These are phyloP conservation scores for Pseudopipra pipra DNA, from an alignment of 2,113 vertebrate genomes.

Conservation along the genomic window DNA sequence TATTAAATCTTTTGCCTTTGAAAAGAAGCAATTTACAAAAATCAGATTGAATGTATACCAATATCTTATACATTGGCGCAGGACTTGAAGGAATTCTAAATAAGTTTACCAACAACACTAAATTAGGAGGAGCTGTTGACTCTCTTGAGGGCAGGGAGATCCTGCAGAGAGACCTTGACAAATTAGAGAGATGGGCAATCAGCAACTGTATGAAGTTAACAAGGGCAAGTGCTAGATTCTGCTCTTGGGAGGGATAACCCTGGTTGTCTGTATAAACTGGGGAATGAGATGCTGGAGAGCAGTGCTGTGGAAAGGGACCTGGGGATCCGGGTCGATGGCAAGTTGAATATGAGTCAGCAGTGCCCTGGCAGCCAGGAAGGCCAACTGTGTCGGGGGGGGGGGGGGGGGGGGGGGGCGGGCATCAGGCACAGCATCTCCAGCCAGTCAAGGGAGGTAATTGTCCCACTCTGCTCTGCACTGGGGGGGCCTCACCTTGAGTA, in stretches of 20 bases:
- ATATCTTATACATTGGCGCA: neutral
- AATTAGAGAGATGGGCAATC: neutral
- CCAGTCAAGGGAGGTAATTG: neutral
- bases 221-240: rapidly evolving
- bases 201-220: neutral
- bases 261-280: neutral
- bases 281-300: neutral
- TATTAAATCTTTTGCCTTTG: neutral
- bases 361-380: neutral
- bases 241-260: neutral
- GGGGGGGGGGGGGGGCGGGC: neutral
- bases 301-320: neutral
- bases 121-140: neutral
- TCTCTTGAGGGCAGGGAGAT: neutral
- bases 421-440: neutral
- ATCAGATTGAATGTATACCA: neutral
- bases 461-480: neutral
- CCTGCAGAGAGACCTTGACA: neutral
- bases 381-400: neutral
- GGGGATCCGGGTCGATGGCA: neutral
- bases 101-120: neutral
- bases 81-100: neutral
- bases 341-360: neutral
- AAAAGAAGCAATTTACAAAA: neutral
- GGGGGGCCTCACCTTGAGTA: rapidly evolving